Base-by-base conservation (phyloP, 2,888 invertebrate species). In the Aporophyla lueneburgensis region DNA sequence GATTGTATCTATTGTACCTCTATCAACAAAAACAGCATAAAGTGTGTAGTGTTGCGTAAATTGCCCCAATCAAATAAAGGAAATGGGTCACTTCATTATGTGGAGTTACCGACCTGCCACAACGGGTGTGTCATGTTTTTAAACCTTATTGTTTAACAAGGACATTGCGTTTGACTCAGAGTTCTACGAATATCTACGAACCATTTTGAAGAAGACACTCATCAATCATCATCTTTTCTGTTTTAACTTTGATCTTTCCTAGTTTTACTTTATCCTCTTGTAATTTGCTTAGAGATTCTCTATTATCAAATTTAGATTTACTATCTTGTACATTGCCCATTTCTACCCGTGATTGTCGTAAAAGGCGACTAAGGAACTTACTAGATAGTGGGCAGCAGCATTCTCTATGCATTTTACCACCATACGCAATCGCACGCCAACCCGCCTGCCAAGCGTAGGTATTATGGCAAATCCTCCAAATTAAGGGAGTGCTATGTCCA, bases 51-150 rank as follows among this genome's bases (percentile, higher is more conserved):
- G 70, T 58, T 24, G 74, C 56, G 66, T 84, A 74, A 86, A 78
- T 84, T 78, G 78, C 9, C 53, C 54, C 68, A 77, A 71, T 65
- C 78, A 79, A 79, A 86, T 83, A 72, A 76, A 86, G 79, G 75
- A 86, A 86, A 76, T 33, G 59, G 58, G 74, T 81, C 85, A 81
- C 43, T 81, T 81, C 54, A 76, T 74, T 58, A 67, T 63, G 46
- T 69, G 67, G 76, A 74, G 65, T 59, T 72, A 69, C 56, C 40
- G 70, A 81, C 67, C 67, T 81, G 62, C 76, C 85, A 56, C 76
- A 63, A 80, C 66, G 54, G 74, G 71, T 82, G 66, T 51, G 74
- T 71, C 69, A 71, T 73, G 74, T 56, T 40, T 71, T 73, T 68
- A 70, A 51, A 73, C 63, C 67, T 65, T 77, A 81, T 71, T 81